These are phyloP conservation scores for Acrossocheilus wenchowensis DNA, from an alignment of 2,797 vertebrate genomes.

Conservation along the genomic window DNA sequence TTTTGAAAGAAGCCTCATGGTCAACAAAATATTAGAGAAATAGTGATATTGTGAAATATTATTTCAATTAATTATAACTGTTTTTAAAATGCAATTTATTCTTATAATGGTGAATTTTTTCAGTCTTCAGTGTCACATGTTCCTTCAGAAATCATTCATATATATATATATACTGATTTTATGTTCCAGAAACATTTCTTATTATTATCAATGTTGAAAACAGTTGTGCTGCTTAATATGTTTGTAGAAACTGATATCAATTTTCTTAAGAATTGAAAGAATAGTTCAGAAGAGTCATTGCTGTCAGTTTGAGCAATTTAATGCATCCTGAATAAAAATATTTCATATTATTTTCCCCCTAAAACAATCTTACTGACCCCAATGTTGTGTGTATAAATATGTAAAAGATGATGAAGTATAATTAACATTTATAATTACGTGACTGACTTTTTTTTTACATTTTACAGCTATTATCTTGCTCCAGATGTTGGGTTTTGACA, in stretches of 20 bases:
- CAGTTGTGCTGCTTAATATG: background rate
- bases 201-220: background rate
- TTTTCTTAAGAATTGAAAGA: background rate
- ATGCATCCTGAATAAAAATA: too few species aligned
- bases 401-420: background rate
- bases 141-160: background rate
- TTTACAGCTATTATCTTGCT: background rate
- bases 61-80: background rate
- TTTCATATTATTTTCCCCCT: too few species aligned
- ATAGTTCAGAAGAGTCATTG: too few species aligned
- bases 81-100: background rate
- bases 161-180: too few species aligned
- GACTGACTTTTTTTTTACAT: background rate
- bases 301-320: too few species aligned
- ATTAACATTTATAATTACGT: background rate
- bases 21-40: background rate
- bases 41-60: background rate
- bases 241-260: background rate
- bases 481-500: conserved; percentile 39
- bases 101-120: background rate
- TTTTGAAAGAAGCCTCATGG: background rate
- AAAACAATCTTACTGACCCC: background rate
- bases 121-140: background rate
- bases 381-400: background rate
- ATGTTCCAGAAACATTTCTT: background rate